These are phyloP conservation scores for Murina feae DNA, from an alignment of 2,113 vertebrate genomes.

Conservation along the genomic window DNA sequence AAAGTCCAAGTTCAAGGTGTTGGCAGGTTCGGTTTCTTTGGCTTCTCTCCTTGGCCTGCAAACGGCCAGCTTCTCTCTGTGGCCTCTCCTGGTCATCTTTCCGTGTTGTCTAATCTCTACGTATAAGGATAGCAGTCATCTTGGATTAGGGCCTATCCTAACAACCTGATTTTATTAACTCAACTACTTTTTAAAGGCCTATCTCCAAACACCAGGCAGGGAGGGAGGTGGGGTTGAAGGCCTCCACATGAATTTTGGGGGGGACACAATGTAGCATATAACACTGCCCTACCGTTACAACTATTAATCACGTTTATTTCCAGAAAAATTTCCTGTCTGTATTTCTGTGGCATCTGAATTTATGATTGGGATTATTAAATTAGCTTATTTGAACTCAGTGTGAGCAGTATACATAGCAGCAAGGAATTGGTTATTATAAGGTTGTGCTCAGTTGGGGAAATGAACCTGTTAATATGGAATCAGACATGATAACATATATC, in stretches of 20 bases:
- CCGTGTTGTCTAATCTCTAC: background rate
- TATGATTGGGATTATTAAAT: background rate
- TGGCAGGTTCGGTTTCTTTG: background rate
- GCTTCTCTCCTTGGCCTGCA: background rate
- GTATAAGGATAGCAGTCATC: background rate
- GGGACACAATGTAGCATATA: background rate
- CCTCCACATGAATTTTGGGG: background rate
- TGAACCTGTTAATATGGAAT: background rate
- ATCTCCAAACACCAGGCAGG: background rate
- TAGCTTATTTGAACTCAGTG: background rate
- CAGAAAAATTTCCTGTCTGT: background rate
- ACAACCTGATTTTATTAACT: background rate
- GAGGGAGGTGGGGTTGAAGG: no score
- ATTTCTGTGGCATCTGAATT: background rate
- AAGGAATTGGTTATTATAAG: background rate
- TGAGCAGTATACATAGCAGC: background rate
- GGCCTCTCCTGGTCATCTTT: background rate
- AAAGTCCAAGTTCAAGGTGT: background rate
- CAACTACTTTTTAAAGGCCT: background rate
- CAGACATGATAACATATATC: background rate
- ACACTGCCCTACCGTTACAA: background rate
- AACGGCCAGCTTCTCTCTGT: background rate
- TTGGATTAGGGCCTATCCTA: no score
- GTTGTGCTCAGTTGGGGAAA: background rate
- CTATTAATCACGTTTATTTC: background rate